These are phyloP conservation scores for Dendrolimus pini DNA, from an alignment of 2,888 invertebrate species.

Conservation along the genomic window DNA sequence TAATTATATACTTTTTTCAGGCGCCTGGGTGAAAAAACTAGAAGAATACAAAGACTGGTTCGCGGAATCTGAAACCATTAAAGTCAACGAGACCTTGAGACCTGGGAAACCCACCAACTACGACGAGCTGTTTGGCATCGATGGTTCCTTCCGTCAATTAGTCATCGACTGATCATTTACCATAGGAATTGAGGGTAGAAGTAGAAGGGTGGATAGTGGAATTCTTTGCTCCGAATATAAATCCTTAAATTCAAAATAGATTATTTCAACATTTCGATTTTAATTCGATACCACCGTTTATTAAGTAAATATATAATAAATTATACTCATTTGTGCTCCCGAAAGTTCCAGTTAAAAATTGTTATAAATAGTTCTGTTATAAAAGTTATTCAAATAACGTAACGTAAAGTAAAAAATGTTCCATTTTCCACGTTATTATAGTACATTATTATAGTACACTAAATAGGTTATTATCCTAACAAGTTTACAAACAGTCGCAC, in stretches of 20 bases:
- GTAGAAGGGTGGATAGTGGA: not conserved
- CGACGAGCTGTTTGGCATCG: constrained; percentile 92
- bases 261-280: too few relatives aligned
- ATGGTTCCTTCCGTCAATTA: constrained; percentile 91
- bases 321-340: too few relatives aligned
- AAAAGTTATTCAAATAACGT: too few relatives aligned
- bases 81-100: constrained; percentile 87
- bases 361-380: too few relatives aligned
- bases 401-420: not conserved
- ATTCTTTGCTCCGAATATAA: not conserved
- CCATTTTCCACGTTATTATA: not conserved
- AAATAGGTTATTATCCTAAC: not conserved
- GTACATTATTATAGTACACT: not conserved
- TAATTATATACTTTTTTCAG: constrained; percentile 49
- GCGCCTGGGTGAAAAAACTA: constrained; percentile 87
- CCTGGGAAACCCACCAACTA: constrained; percentile 91
- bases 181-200: not conserved
- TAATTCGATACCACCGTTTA: too few relatives aligned
- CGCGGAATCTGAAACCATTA: constrained; percentile 84
- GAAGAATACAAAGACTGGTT: constrained; percentile 89
- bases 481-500: not conserved
- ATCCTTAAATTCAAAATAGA: too few relatives aligned
- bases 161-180: constrained; percentile 80
- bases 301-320: too few relatives aligned
- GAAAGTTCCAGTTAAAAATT: too few relatives aligned